A percentile compares a stretch with the other conserved stretches of the same genome.
Conservation (phyloP, 2,888 invertebrate species). For the Campaea margaritaria region DNA sequence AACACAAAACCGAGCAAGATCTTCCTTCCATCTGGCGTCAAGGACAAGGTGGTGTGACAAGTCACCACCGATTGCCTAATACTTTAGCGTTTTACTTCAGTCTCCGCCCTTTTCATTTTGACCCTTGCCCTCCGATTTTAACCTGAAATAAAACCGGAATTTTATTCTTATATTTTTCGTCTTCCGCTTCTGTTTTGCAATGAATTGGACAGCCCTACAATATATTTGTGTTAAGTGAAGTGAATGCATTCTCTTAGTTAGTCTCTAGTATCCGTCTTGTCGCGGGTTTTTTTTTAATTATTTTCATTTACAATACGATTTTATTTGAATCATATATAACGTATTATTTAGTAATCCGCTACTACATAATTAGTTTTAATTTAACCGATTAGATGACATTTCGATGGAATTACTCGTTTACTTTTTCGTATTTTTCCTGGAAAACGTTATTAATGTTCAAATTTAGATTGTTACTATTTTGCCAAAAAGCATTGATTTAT, state of each 20-base stretch:
- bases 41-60: constrained; percentile 2
- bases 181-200: constrained; percentile 23
- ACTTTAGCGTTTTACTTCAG: constrained; percentile 49
- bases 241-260: not conserved
- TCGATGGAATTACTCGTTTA: no score
- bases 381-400: no score
- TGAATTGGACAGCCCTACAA: not conserved
- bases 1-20: constrained; percentile 18
- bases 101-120: constrained; percentile 64
- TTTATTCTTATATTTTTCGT: constrained; percentile 53
- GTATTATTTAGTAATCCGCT: no score
- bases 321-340: no score
- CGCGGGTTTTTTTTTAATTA: no score
- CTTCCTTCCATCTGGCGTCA: constrained; percentile 11
- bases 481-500: no score
- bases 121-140: constrained; percentile 65
- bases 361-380: no score
- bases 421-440: no score
- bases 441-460: no score
- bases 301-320: no score
- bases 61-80: constrained; percentile 6
- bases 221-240: not conserved
- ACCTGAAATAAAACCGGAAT: constrained; percentile 76
- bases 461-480: no score
- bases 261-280: not conserved